Evolutionary conservation across 2,797 vertebrate genomes (phyloP), one percentile per base, ranked within the genome.

Genomic region (Pyrocephalus nanus): DNA sequence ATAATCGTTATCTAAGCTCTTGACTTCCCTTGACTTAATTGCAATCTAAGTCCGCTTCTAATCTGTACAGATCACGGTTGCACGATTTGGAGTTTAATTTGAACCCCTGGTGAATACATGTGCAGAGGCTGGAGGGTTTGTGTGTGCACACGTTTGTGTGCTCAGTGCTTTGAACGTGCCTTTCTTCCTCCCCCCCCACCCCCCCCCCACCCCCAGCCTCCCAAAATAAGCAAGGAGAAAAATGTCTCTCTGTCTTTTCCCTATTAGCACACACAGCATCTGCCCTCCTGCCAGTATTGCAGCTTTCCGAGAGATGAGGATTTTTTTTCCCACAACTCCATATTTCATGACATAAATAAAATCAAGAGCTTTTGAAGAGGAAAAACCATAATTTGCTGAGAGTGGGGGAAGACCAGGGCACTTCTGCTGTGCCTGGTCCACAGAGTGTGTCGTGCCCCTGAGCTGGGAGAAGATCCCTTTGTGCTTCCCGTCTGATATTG

Each of bases 1-100:
- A 91, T 95, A 96, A 97, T 97, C 71, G 42, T 95, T 95, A 92
- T 76, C 92, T 97, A 97, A 97, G 96, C 95, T 96, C 95, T 96
- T 94, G 96, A 96, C 93, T 97, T 96, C 72, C 93, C 93, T 83
- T 82, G 95, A 95, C 93, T 95, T 96, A 97, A 96, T 95, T 96
- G 89, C 93, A 96, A 95, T 95, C 93, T 96, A 97, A 97, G 94
- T 92, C 94, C 45, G 19, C 76, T 95, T 95, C 95, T 97, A 96
- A 97, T 97, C 97, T 94, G 87, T 13, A 55, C 70, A 90, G 95
- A 96, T 96, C 96, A 95, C 30, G 6, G 86, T 71, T 91, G 93
- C 78, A 92, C 62, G 36, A 86, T 95, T 93, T 94, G 86, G 87
- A 95, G 92, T 97, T 95, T 94, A 96, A 95, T 97, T 94, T 96